Base-by-base conservation (phyloP, 2,797 vertebrate genomes). In the Syngnathus acus region DNA sequence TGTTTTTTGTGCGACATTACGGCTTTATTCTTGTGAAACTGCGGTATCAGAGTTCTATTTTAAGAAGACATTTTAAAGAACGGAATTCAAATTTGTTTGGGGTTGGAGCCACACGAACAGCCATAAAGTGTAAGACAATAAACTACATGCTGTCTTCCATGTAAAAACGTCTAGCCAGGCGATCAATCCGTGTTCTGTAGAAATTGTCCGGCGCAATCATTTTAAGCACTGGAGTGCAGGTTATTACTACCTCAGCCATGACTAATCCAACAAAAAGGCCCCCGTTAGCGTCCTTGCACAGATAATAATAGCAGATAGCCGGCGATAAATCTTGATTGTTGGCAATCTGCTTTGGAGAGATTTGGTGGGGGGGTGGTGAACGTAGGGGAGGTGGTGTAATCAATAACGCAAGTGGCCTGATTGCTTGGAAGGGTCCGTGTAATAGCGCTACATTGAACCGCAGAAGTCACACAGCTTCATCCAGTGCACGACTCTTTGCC, bases 301-400 rank as follows among this genome's bases (percentile, higher is more conserved):
- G 40, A 43, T 62, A 62, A 60, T 60, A 40, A 62, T 23, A 62
- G 5, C 11, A 43, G 39, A 43, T 21, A 43, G 58, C 60, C 10
- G 23, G 38, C 16, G 40, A 62, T 62, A 62, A 43, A 51, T 73
- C 64, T 51, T 40, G 14, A 42, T n/a, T 21, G 60, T 45, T 57
- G 38, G 39, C 62, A 65, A 64, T 64, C 45, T 45, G 47, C 43
- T 61, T 17, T 43, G 10, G 59, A 61, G 59, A 61, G 59, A 61
- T 42, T 42, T 61, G 59, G 59, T 21, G 59, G 58, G 57, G 17
- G 37, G 6, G 16, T 32, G 26, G 2, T 32, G 32, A 7, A 26
- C 13, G 32, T 47, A 8, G 17, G 8, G 39, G 39, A 0, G 59
- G 40, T 19, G 59, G 39, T 40, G 60, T 14, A 43, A 43, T 62